Evolutionary conservation across 2,888 invertebrate species (phyloP), one percentile per base, ranked within the genome.

Genomic region (Teinopalpus imperialis): DNA sequence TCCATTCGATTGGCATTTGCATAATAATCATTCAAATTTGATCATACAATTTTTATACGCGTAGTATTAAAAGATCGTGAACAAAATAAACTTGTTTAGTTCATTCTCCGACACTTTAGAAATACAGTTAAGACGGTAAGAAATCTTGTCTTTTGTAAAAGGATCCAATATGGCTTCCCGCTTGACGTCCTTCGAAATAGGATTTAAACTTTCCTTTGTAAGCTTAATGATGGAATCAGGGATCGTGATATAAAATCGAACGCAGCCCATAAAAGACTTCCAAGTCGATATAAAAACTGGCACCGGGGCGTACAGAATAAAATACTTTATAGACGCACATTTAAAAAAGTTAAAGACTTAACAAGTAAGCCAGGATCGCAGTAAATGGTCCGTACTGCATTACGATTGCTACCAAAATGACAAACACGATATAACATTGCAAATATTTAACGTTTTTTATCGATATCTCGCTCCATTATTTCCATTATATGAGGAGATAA

Each of bases 131-230:
- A 26, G 40, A 10, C 27, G 32, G 8, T 26, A 21, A 45, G 35
- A 39, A 34, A 45, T 29, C 34, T 26, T 21, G 34, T 20, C 21
- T 27, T 36, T 44, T 40, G 31, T 31, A 40, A 40, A 40, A 40
- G 29, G 16, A 45, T 16, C 45, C 30, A 35, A 35, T 37, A 37
- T 12, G 35, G 46, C 46, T 40, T 46, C 27, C 13, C 40, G 26
- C n/a, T 41, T 29, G 34, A 46, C 21, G 35, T 20, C 35, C 43
- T 35, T 24, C 26, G 27, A 35, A 41, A 41, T 36, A 41, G 35
- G 46, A 46, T 46, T 46, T 41, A 41, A 46, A 46, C 21, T 41
- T 46, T 35, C 41, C 41, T 46, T 41, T 41, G 41, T 39, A 14
- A 40, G 45, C 32, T 46, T 41, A 41, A 41, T 46, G 46, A 46